Evolutionary conservation across 2,888 invertebrate species (phyloP), one percentile per base, ranked within the genome.

Genomic region (Drosophila neotestacea): DNA sequence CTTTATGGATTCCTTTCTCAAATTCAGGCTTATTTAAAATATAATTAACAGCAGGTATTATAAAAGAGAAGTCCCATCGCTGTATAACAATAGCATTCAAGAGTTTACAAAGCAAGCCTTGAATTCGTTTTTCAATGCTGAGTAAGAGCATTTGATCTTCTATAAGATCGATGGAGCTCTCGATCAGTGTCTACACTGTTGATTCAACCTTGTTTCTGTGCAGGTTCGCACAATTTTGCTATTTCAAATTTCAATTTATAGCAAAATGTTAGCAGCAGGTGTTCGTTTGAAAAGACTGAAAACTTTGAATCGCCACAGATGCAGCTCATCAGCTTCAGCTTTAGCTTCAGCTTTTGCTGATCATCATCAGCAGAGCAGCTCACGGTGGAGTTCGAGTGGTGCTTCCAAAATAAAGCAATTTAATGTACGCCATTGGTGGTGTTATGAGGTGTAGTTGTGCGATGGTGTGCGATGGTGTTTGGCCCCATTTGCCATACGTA

Each of bases 341-440:
- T 22, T 22, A 22, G 22, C 22, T 22, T 76, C 78, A 79, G 61
- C 77, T 78, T 55, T 61, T 73, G 75, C 79, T 74, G 79, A 77
- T 74, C 78, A 77, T 77, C 78, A 74, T 55, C 73, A 73, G 68
- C 65, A 52, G 44, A 69, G 66, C 65, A 52, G 44, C 30, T 41
- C 42, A 44, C 42, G 42, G 30, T 52, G 46, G 34, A 54, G 47
- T 22, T 73, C 69, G 63, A 69, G 67, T 67, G 59, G 48, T 73
- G 73, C 72, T 69, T 70, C 77, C 73, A 74, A 80, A 86, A 86
- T 88, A 87, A 87, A 82, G 82, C 84, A 90, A 90, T 90, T 89
- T 90, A 89, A 90, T 90, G 81, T 88, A 89, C 90, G 77, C 90
- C 90, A 90, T 89, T 90, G 90, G 90, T 90, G 89, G 90, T 88